Evolutionary conservation across 2,888 invertebrate genomes (phyloP), one percentile per base, ranked within the genome.

Genomic region (Ceraclea dissimilis): DNA sequence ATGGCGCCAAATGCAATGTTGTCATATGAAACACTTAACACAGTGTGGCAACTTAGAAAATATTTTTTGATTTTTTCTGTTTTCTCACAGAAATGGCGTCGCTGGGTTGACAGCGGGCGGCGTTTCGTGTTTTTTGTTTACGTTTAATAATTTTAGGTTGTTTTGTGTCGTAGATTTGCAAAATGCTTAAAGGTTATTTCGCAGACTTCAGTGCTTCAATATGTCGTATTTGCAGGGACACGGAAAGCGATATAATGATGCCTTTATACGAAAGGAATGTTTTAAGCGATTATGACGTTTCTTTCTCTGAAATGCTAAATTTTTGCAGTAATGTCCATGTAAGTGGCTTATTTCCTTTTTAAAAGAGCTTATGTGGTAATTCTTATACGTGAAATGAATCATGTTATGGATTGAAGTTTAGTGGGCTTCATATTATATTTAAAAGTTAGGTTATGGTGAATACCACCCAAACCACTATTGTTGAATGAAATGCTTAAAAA

Each of bases 181-280:
- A 16, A 47, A 19, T 47, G 18, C 20, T 47, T 18, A 19, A 47
- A 47, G 18, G 17, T 17, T 47, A 47, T 19, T 47, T 47, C 18
- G 4, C 47, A 6, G 20, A 47, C 11, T 43, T 17, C 16, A 47
- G 13, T 39, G 39, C 39, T 39, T 39, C 39, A 39, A 16, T 39
- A 39, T 39, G 39, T 16, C 39, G 39, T 8, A 39, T 39, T 8
- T 39, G 39, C 16, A 39, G 4, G 39, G 39, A 39, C 13, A 39
- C 39, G 16, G 39, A 39, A 16, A 39, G 39, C 39, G 39, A 39
- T 39, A 39, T 39, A 39, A 39, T 39, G 39, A 39, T 39, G 39
- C 39, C 39, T 13, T 13, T 39, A 16, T 39, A 39, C 39, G 39
- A 39, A 39, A 39, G 16, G 13, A 39, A 39, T 39, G 39, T 39